These are phyloP conservation scores for Argynnis bischoffii DNA, from an alignment of 2,888 invertebrate species.

Conservation along the genomic window DNA sequence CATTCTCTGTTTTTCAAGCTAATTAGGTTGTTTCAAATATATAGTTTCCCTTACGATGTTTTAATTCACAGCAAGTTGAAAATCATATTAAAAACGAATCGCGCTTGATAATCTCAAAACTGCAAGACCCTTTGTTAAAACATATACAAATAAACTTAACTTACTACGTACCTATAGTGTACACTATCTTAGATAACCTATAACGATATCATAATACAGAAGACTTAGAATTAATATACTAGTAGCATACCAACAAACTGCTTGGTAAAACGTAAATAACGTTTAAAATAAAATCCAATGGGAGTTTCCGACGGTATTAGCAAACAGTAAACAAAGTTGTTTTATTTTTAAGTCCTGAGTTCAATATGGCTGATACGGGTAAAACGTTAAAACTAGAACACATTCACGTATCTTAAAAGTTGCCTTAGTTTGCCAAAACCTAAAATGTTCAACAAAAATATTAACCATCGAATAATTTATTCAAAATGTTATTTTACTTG, in stretches of 20 bases:
- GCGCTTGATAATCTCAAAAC: too few species aligned
- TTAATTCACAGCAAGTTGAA: too few species aligned
- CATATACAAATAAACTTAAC: too few species aligned
- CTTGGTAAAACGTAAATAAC: constrained; percentile 10
- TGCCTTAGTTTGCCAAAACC: background rate
- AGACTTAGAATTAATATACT: background rate
- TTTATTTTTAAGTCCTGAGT: constrained; percentile 22
- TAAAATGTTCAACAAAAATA: background rate
- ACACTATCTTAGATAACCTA: too few species aligned
- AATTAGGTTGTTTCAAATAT: too few species aligned
- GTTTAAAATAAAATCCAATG: constrained; percentile 25
- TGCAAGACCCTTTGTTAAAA: too few species aligned
- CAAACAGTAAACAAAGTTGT: constrained; percentile 27
- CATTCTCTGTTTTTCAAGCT: too few species aligned
- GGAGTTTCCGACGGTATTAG: constrained; percentile 6
- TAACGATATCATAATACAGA: background rate
- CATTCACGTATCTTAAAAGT: constrained; percentile 6
- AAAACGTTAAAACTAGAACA: constrained; percentile 22
- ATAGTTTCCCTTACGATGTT: too few species aligned
- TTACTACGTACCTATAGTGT: too few species aligned
- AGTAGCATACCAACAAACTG: background rate
- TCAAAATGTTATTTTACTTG: too few species aligned
- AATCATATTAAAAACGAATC: too few species aligned
- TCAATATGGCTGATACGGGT: constrained; percentile 32
- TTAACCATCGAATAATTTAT: too few species aligned